Conservation (phyloP, 2,797 vertebrate genomes). For the Periophthalmus magnuspinnatus region DNA sequence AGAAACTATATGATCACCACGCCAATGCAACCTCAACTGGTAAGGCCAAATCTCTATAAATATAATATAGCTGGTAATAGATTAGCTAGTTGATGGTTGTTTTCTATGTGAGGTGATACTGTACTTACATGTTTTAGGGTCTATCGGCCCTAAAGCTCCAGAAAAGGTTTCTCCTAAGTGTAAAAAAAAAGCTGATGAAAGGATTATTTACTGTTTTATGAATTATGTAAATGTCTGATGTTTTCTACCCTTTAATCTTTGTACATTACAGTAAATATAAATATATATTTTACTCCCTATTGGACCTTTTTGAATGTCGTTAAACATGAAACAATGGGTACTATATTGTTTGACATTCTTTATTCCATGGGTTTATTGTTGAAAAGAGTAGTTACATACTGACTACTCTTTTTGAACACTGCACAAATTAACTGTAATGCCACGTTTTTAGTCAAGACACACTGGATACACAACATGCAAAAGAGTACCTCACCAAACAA, state of each 20-base stretch:
- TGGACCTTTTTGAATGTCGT: neutral
- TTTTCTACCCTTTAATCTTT: neutral
- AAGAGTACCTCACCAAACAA: conserved; percentile 28
- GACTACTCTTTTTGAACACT: conserved; percentile 54
- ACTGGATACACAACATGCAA: conserved; percentile 29
- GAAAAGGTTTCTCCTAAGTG: too few relatives aligned
- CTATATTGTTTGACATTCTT: conserved; percentile 58
- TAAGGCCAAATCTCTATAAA: neutral
- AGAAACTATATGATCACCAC: neutral
- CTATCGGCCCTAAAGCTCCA: too few relatives aligned
- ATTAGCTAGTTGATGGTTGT: neutral
- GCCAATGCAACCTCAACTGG: neutral
- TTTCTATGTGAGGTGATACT: too few relatives aligned
- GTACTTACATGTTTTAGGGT: too few relatives aligned
- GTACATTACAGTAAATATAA: neutral
- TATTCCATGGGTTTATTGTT: conserved; percentile 51
- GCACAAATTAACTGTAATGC: conserved; percentile 54
- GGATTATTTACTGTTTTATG: neutral
- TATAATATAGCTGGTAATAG: neutral
- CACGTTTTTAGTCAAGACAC: conserved; percentile 43
- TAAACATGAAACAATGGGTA: conserved; percentile 2
- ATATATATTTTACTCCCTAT: neutral
- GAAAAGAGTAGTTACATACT: conserved; percentile 53
- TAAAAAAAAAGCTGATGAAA: neutral
- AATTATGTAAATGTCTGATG: neutral